Percentiles rank a stretch among this genome's conserved stretches.
phyloP scores from a whole-genome alignment of 2,113 vertebrate genomes.

The Peromyscus maniculatus region DNA sequence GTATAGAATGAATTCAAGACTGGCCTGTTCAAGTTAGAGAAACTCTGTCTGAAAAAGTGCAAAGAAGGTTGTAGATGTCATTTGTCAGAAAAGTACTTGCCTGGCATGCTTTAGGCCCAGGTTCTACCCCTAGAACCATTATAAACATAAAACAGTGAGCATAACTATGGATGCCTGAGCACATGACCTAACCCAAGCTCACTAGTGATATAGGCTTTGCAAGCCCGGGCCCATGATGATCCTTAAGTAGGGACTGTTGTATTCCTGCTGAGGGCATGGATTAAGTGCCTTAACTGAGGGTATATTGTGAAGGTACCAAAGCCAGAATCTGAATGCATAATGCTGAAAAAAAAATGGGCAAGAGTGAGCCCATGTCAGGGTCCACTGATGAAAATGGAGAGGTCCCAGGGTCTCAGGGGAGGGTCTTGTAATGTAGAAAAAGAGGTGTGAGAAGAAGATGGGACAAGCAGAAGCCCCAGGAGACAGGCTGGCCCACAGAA shows the following conservation, averaged over 20 bases:
- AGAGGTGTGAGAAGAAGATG: background rate
- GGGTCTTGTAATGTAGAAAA: background rate
- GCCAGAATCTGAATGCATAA: background rate
- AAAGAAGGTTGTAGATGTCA: background rate
- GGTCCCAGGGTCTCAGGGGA: background rate
- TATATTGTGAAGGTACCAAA: accelerated
- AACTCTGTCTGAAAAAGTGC: background rate
- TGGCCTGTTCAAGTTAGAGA: background rate
- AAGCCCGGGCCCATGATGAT: background rate
- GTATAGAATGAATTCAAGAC: background rate
- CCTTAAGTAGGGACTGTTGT: background rate
- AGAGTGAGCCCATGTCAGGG: background rate
- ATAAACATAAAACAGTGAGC: background rate
- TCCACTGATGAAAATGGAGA: background rate
- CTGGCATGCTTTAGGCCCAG: background rate
- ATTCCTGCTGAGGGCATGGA: background rate
- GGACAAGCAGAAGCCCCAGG: background rate
- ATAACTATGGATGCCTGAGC: too few species aligned
- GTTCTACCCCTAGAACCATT: background rate
- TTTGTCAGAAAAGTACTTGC: background rate
- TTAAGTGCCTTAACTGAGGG: background rate
- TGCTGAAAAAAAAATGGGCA: background rate
- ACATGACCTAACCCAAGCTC: background rate
- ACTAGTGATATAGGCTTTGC: accelerated
- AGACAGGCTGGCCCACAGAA: background rate